Percentiles rank a stretch among this genome's conserved stretches.
phyloP scores from a whole-genome alignment of 2,113 vertebrate genomes.

The Steatornis caripensis region DNA sequence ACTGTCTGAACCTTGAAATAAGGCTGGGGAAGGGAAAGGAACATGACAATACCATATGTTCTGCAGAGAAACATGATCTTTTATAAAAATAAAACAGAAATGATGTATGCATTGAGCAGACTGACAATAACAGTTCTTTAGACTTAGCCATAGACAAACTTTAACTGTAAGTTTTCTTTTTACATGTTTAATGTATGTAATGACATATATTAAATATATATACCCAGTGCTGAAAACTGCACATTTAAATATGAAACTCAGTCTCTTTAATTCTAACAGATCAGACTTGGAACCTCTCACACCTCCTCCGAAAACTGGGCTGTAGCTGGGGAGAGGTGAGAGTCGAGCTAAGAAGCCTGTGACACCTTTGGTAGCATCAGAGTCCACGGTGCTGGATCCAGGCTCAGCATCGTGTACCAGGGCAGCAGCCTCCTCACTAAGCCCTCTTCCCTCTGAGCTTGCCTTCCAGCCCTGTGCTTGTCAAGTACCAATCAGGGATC shows the following conservation, averaged over 20 bases:
- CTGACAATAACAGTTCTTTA: neutral
- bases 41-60: neutral
- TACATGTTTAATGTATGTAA: neutral
- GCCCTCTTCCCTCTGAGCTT: neutral
- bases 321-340: neutral
- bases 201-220: neutral
- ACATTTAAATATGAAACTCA: neutral
- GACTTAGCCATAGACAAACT: neutral
- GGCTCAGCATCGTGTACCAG: fast-evolving
- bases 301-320: neutral
- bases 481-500: neutral
- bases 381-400: no score
- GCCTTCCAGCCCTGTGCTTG: neutral
- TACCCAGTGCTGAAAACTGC: neutral
- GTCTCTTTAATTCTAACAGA: neutral
- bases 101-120: neutral
- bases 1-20: neutral
- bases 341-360: neutral
- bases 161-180: neutral
- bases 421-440: neutral
- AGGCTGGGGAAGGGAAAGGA: neutral
- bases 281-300: neutral
- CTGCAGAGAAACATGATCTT: neutral
- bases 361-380: neutral
- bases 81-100: neutral